phyloP scores from a whole-genome alignment of 1,140 invertebrate species.

The Lethrus apterus region DNA sequence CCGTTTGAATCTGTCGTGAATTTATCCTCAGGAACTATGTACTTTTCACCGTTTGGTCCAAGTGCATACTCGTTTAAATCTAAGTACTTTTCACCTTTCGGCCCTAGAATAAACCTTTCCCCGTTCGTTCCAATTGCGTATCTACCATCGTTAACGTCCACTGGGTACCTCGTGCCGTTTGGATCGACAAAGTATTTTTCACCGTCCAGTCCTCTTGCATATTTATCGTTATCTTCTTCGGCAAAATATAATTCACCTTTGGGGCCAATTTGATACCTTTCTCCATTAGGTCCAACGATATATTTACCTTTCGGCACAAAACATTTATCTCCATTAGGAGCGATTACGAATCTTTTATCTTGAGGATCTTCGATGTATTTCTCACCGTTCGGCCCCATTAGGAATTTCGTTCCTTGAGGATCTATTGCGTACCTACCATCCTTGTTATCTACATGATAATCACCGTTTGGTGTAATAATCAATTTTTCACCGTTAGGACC shows the following conservation, averaged over 20 bases:
- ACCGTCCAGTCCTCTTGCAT: not conserved
- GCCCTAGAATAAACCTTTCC: conserved; percentile 1
- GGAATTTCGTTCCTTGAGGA: conserved; percentile 6
- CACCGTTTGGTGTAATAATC: conserved; percentile 3
- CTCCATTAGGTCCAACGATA: not conserved
- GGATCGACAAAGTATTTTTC: not conserved
- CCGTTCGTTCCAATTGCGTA: conserved; percentile 3
- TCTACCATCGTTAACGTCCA: conserved; percentile 5
- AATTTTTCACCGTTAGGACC: conserved; percentile 9
- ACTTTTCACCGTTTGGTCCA: conserved; percentile 8
- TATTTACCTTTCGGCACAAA: conserved; percentile 5
- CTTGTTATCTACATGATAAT: conserved; percentile 1
- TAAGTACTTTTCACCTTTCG: conserved; percentile 3
- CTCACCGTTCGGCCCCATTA: conserved; percentile 6
- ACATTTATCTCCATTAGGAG: not conserved
- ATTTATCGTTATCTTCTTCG: not conserved
- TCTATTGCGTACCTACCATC: conserved; percentile 6
- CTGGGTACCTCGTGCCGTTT: conserved; percentile 1
- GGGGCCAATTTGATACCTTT: conserved; percentile 1
- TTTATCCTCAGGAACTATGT: conserved; percentile 8
- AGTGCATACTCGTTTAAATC: not conserved
- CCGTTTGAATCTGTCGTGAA: not conserved
- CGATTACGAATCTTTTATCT: conserved; percentile 8
- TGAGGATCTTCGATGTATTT: conserved; percentile 8
- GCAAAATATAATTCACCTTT: not conserved